Base-by-base conservation (phyloP, 64 coral and sea anemone genomes). In the Stichodactyla mertensii region DNA sequence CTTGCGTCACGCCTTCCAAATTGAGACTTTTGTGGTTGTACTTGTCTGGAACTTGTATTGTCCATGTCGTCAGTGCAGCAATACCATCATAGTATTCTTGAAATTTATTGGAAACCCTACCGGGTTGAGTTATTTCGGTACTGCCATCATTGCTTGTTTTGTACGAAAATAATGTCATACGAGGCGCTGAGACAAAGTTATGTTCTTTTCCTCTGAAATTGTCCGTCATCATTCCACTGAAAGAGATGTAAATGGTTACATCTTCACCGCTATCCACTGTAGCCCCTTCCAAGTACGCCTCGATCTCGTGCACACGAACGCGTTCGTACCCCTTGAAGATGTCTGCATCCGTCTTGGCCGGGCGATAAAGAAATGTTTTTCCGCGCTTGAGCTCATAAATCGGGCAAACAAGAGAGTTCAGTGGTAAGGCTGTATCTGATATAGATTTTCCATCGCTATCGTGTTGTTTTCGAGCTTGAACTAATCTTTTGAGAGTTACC, bases 51-150 rank as follows among this genome's bases (percentile, higher is more conserved):
- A 90, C 7, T 64, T 7, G 85, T 10, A 90, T 71, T 86, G 23
- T 85, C 82, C 84, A 91, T 5, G 85, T 86, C 31, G 89, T 91
- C 4, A 91, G 20, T 16, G 89, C 89, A 12, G 89, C 69, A 52
- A 91, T 15, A 6, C 89, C 89, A 23, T 91, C 89, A 45, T 87
- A 91, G 77, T 91, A 91, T 56, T 91, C 71, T 81, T 91, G 26
- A 23, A 79, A 91, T 80, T 87, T 91, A 14, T 26, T 67, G 77
- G 71, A 82, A 9, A 91, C 89, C 82, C 71, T 91, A 16, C 89
- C 89, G 19, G 58, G 36, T 52, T 91, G 85, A 5, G 18, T 36
- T 14, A 91, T 77, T 5, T 82, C 22, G 61, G 54, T 69, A 51
- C 6, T 81, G 57, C 31, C 51, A 80, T 81, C 84, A 80, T 36